A percentile compares a stretch with the other conserved stretches of the same genome.
Conservation (phyloP, 2,797 vertebrate species). For the Enteromius argenteus region DNA sequence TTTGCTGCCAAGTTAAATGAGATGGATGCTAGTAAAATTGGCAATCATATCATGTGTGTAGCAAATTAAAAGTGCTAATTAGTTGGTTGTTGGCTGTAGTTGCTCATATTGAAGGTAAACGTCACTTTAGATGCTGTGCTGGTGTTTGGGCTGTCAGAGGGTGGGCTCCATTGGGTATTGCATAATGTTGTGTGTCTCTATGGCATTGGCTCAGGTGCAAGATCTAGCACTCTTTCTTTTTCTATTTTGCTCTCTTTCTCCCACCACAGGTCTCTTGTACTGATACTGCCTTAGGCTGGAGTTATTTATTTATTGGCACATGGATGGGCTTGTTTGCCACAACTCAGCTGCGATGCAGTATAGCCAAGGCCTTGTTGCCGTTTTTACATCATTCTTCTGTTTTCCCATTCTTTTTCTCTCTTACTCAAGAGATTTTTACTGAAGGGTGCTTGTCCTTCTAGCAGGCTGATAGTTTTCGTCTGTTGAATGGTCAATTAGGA, state of each 20-base stretch:
- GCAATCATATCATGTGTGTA: not conserved
- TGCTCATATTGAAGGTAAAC: conserved; percentile 6
- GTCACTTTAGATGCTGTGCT: conserved; percentile 52
- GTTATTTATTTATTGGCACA: conserved; percentile 33
- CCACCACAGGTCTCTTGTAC: conserved; percentile 27
- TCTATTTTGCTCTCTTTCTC: conserved; percentile 19
- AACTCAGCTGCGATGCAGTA: conserved; percentile 11
- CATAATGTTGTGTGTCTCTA: conserved; percentile 61
- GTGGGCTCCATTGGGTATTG: conserved; percentile 60
- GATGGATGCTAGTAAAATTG: not conserved
- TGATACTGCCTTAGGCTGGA: conserved; percentile 12
- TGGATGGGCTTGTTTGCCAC: conserved; percentile 50
- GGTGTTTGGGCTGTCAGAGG: conserved; percentile 41
- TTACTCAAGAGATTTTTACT: not conserved
- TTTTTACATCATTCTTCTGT: not conserved
- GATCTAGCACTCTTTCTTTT: not conserved
- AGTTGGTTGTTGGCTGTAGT: not conserved
- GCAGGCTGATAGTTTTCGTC: not conserved
- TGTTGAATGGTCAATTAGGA: not conserved
- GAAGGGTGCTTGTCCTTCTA: not conserved
- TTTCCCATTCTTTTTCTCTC: not conserved
- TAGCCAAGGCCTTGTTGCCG: not conserved
- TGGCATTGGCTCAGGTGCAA: conserved; percentile 55
- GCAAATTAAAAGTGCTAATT: conserved; percentile 40
- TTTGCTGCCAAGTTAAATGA: conserved; percentile 5